A percentile compares a stretch with the other conserved stretches of the same genome.
phyloP scores from a whole-genome alignment of 2,113 vertebrate species.

The Canis aureus region DNA sequence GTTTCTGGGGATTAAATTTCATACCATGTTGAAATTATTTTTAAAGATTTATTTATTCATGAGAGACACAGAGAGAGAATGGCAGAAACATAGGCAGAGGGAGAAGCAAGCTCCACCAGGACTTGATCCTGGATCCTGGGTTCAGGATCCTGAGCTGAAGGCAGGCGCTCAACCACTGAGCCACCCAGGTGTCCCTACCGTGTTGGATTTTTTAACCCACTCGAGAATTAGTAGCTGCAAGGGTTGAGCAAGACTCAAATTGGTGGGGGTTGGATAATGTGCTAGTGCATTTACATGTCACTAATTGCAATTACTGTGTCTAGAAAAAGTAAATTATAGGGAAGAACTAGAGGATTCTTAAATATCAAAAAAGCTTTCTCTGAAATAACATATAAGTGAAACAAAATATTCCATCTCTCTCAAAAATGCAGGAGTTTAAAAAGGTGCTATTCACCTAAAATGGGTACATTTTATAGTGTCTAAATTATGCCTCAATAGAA shows the following conservation, averaged over 20 bases:
- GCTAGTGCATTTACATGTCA: neutral
- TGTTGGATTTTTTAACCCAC: neutral
- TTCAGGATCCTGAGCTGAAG: too few species aligned
- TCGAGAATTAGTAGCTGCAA: neutral
- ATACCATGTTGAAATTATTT: neutral
- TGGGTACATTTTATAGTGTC: neutral
- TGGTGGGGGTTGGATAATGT: neutral
- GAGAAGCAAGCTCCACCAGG: too few species aligned
- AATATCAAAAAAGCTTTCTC: constrained; percentile 5
- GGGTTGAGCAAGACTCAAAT: constrained; percentile 8
- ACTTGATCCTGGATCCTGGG: too few species aligned
- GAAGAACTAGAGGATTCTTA: constrained; percentile 35
- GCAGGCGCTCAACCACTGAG: too few species aligned
- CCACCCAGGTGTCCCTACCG: too few species aligned
- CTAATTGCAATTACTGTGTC: constrained; percentile 18
- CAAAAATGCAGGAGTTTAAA: constrained; percentile 46
- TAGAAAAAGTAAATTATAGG: constrained; percentile 22
- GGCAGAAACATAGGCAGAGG: too few species aligned
- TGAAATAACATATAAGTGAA: constrained; percentile 3
- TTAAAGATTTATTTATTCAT: too few species aligned
- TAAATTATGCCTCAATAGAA: neutral
- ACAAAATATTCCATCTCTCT: constrained; percentile 28
- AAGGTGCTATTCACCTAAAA: neutral
- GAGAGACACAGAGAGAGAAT: too few species aligned
- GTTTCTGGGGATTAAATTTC: neutral